Percentiles rank a stretch among this genome's conserved stretches.
Conservation (phyloP, 1,140 invertebrate species). For the Acromyrmex heyeri region DNA sequence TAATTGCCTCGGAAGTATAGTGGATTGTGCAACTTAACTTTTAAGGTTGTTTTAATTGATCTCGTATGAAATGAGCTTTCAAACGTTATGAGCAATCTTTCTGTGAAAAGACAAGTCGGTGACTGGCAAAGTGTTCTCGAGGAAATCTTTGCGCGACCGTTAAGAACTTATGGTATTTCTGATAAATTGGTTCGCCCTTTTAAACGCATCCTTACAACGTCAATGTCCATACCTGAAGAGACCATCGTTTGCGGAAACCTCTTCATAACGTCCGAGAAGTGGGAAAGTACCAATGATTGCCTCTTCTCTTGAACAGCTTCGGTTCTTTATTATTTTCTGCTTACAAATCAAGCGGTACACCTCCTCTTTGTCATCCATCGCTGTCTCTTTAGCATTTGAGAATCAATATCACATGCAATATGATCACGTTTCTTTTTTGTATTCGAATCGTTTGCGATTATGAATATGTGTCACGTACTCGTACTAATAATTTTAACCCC, state of each 20-base stretch:
- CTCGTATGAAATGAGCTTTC: neutral
- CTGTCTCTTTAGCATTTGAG: neutral
- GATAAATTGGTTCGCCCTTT: constrained; percentile 38
- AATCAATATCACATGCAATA: neutral
- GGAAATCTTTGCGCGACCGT: constrained; percentile 27
- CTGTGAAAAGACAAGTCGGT: neutral
- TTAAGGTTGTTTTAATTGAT: constrained; percentile 8
- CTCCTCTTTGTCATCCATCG: neutral
- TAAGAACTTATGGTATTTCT: constrained; percentile 47
- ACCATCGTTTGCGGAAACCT: constrained; percentile 20
- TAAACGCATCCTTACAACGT: constrained; percentile 10
- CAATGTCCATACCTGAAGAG: neutral
- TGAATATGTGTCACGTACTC: neutral
- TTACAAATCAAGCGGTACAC: constrained; percentile 1
- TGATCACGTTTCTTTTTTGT: neutral
- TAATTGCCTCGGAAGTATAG: neutral
- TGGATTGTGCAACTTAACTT: neutral
- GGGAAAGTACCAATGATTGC: constrained; percentile 24
- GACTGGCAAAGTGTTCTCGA: constrained; percentile 3
- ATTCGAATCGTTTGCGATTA: neutral
- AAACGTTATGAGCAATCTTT: neutral
- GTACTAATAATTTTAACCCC: neutral
- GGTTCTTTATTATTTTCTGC: constrained; percentile 31
- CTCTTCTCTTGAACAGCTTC: constrained; percentile 16
- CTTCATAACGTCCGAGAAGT: constrained; percentile 18